Evolutionary conservation across 35 echinoderm and acorn worm species (phyloP).

Genomic region (Lytechinus variegatus): DNA sequence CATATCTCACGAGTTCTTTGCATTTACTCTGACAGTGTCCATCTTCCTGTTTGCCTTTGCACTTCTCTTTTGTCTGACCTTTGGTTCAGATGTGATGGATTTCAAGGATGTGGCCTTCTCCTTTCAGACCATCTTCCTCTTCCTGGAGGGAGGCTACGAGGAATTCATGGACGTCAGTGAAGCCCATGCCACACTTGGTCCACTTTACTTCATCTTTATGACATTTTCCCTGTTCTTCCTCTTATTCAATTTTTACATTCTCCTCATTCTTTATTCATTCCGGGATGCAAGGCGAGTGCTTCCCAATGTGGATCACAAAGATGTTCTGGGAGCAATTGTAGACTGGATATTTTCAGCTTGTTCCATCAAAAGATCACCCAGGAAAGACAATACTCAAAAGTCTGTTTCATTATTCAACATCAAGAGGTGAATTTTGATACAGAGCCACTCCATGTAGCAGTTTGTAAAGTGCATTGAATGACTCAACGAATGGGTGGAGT

Average conservation of each 20-base stretch:
- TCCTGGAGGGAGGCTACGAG: conserved; percentile 71
- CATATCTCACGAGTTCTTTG: conserved; percentile 46
- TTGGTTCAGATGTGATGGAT: conserved; percentile 59
- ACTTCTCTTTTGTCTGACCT: conserved; percentile 44
- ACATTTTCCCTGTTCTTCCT: conserved; percentile 65
- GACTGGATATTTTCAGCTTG: conserved; percentile 69
- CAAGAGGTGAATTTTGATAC: not conserved
- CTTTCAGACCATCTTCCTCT: conserved; percentile 63
- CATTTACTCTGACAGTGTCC: conserved; percentile 30
- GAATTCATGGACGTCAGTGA: conserved; percentile 65
- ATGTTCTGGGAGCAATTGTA: conserved; percentile 60
- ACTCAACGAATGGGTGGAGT: too few species aligned
- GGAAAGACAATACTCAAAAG: not conserved
- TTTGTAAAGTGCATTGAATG: too few species aligned
- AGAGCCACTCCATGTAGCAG: too few species aligned
- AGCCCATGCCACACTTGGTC: conserved; percentile 39
- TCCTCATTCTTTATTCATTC: conserved; percentile 71
- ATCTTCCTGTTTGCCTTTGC: conserved; percentile 65
- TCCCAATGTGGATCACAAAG: conserved; percentile 47
- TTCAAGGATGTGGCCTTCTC: conserved; percentile 66
- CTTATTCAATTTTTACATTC: conserved; percentile 72
- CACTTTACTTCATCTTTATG: conserved; percentile 56
- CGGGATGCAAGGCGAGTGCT: conserved; percentile 11
- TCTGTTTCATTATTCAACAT: not conserved
- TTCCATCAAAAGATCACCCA: conserved; percentile 45